Base-by-base conservation (phyloP, 2,797 vertebrate genomes). In the Sebastes oblongus region DNA sequence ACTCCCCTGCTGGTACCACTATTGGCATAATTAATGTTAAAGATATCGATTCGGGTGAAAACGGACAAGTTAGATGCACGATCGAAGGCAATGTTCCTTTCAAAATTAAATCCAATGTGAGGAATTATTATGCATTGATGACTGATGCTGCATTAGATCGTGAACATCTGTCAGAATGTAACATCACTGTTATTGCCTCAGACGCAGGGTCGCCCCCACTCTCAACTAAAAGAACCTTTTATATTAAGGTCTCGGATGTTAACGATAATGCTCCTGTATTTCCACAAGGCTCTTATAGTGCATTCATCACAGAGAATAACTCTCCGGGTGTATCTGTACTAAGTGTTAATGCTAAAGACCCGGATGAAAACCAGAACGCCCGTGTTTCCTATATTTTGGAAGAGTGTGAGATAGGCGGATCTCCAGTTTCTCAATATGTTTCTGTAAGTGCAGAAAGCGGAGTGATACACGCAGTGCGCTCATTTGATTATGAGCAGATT, bases 1-100 rank as follows among this genome's bases (percentile, higher is more conserved):
- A 97, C 1, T 92, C 95, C 0, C 87, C 90, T 0, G 61, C 83
- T 0, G 94, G 90, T 3, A 96, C 95, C 0, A 90, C 96, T 0
- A 87, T 97, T 29, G 94, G 95, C 1, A 90, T 97, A 4, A 58
- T 97, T 18, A 94, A 91, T 6, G 93, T 97, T 1, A 93, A 90
- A 8, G 96, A 97, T 24, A 0, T 80, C 0, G 96, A 97, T 46
- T 80, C 90, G 0, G 77, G 61, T 14, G 73, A 88, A 42, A 93
- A 94, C 2, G 93, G 92, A 18, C 82, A 90, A 8, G 62, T 93
- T 1, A 75, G 25, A 0, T 94, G 93, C 14, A 14, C 4, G 0
- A 80, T 93, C 1, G 87, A 91, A n/a, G 85, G 55, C 0, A 80
- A 39, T 25, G 59, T 75, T 25, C 89, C 89, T 14, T 92, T 94